A percentile compares a stretch with the other conserved stretches of the same genome.
Conservation (phyloP, 2,113 vertebrate genomes). For the Lanius collurio region DNA sequence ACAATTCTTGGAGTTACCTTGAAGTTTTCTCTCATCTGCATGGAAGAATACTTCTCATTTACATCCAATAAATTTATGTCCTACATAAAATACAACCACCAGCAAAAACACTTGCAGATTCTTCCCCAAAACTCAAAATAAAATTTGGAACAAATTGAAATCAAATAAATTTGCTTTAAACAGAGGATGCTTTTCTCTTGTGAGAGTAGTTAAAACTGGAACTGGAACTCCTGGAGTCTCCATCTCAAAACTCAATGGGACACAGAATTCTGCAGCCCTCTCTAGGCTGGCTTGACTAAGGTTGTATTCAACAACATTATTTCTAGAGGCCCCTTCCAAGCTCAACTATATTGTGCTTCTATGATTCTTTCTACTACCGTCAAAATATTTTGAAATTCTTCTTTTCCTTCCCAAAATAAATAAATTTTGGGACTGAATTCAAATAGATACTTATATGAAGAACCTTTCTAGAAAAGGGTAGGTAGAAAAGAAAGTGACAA, state of each 20-base stretch:
- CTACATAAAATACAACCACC: background rate
- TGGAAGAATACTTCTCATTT: background rate
- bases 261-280: background rate
- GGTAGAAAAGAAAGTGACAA: background rate
- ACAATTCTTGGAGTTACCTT: background rate
- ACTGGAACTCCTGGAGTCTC: background rate
- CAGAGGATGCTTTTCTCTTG: background rate
- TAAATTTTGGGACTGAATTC: background rate
- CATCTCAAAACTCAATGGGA: background rate
- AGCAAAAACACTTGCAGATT: background rate
- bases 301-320: background rate
- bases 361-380: background rate
- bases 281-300: background rate
- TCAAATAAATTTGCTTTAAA: background rate
- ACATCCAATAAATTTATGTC: background rate
- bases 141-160: background rate
- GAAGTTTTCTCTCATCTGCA: background rate
- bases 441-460: background rate
- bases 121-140: background rate
- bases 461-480: background rate
- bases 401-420: background rate
- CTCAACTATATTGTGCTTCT: background rate
- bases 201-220: background rate
- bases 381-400: background rate
- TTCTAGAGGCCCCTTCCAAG: background rate